Evolutionary conservation across 2,888 invertebrate genomes (phyloP).

Genomic region (Chelonus formosanus): DNA sequence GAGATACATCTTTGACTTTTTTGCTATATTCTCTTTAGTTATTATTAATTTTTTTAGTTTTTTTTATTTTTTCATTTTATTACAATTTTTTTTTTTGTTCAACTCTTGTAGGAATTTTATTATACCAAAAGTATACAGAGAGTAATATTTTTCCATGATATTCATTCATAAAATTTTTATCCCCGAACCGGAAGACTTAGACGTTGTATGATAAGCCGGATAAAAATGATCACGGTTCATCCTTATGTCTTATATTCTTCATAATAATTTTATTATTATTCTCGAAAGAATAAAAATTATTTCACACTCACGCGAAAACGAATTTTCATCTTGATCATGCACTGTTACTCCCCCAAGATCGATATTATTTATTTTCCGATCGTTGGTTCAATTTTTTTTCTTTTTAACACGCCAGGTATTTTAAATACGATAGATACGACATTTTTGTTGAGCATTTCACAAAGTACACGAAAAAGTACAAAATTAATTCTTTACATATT

Average conservation of each 20-base stretch:
- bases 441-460: slow-evolving; percentile 60
- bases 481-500: slow-evolving; percentile 59
- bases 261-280: background rate
- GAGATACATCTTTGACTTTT: background rate
- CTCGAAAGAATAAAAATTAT: background rate
- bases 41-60: background rate
- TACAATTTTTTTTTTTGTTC: slow-evolving; percentile 22
- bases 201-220: background rate
- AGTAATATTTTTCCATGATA: background rate
- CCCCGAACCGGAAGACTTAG: slow-evolving; percentile 8
- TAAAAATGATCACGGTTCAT: background rate
- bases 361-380: background rate
- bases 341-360: background rate
- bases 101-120: slow-evolving; percentile 11
- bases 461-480: slow-evolving; percentile 63
- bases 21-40: background rate
- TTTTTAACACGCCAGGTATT: slow-evolving; percentile 19
- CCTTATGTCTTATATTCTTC: background rate
- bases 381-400: slow-evolving; percentile 23
- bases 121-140: too few species aligned
- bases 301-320: slow-evolving; percentile 2
- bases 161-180: background rate
- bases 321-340: background rate
- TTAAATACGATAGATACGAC: slow-evolving; percentile 55
- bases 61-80: background rate